These are phyloP conservation scores for Euproctis similis DNA, from an alignment of 2,888 invertebrate genomes.

Conservation along the genomic window DNA sequence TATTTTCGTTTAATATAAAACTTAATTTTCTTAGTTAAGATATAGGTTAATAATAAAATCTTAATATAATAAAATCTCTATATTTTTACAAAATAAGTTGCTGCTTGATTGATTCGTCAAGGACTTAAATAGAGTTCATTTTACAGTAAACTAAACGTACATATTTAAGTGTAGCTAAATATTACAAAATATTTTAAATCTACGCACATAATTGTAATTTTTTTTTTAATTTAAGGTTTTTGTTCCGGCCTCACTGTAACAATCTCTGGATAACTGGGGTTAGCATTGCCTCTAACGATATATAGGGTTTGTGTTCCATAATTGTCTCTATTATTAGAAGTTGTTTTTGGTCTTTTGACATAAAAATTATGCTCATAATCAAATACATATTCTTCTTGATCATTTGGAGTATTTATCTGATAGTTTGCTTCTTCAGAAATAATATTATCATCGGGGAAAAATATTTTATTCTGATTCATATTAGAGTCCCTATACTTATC, in stretches of 20 bases:
- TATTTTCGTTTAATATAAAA: too few relatives aligned
- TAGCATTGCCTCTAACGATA: conserved; percentile 63
- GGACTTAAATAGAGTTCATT: too few relatives aligned
- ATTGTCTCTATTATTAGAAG: conserved; percentile 12
- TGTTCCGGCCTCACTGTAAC: conserved; percentile 52
- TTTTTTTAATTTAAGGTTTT: conserved; percentile 15
- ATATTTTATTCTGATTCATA: conserved; percentile 24
- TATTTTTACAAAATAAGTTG: too few relatives aligned
- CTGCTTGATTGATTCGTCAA: too few relatives aligned
- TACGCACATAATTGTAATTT: too few relatives aligned
- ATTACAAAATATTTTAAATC: neutral
- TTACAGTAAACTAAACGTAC: neutral
- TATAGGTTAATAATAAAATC: too few relatives aligned
- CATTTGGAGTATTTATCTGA: conserved; percentile 14
- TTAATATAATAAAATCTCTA: too few relatives aligned
- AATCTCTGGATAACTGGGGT: conserved; percentile 63
- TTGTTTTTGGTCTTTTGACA: conserved; percentile 19
- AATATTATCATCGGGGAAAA: conserved; percentile 19
- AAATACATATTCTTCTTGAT: conserved; percentile 28
- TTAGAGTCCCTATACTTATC: conserved; percentile 11
- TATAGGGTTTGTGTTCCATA: conserved; percentile 47
- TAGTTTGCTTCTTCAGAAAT: conserved; percentile 9
- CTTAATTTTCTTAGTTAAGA: too few relatives aligned
- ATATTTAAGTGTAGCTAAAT: neutral
- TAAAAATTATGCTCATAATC: conserved; percentile 32